Evolutionary conservation across 2,797 vertebrate species (phyloP).

Genomic region (Lepilemur ruficaudatus): DNA sequence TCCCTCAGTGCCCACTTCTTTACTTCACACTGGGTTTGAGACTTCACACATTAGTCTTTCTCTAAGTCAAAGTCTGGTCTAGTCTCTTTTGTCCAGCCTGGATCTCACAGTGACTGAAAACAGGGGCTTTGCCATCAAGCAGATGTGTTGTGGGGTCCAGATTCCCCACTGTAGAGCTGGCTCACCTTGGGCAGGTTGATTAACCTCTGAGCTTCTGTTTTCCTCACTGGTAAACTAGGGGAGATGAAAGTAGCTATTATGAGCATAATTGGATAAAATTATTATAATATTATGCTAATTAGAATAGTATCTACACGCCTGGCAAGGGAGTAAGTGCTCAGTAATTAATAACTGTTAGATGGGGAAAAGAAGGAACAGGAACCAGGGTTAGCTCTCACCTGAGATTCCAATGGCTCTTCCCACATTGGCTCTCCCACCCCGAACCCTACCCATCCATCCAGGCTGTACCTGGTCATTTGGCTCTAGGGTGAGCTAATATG

Average conservation of each 20-base stretch:
- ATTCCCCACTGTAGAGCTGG: not conserved
- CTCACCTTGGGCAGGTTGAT: not conserved
- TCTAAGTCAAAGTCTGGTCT: not conserved
- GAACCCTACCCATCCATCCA: not conserved
- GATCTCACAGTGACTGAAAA: not conserved
- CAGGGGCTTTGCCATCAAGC: not conserved
- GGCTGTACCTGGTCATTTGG: not conserved
- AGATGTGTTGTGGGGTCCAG: not conserved
- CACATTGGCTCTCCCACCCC: fast-evolving
- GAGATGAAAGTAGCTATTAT: not conserved
- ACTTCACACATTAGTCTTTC: not conserved
- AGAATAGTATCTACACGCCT: not conserved
- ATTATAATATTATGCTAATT: not conserved
- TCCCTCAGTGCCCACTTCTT: not conserved
- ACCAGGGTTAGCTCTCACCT: not conserved
- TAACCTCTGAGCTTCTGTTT: not conserved
- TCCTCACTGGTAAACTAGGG: not conserved
- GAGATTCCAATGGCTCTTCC: not conserved
- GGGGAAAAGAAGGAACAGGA: not conserved
- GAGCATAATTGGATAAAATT: not conserved
- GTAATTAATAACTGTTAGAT: not conserved
- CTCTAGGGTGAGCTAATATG: not conserved
- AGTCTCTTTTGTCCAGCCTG: not conserved
- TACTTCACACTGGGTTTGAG: not conserved
- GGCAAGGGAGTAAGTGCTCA: not conserved